Evolutionary conservation across 2,113 vertebrate genomes (phyloP).

Genomic region (Rallus limicola): DNA sequence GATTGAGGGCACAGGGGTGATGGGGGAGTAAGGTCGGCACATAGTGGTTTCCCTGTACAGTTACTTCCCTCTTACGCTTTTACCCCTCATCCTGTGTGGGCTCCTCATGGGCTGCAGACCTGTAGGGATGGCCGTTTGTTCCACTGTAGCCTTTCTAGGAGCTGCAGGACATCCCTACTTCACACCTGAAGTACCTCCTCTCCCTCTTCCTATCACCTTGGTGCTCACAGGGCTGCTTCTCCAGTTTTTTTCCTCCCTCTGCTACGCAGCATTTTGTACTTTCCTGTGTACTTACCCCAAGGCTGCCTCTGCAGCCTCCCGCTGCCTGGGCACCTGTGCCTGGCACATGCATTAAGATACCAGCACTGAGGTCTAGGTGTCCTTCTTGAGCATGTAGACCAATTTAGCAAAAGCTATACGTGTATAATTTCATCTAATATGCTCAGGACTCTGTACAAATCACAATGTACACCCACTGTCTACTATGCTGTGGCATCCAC

Average conservation of each 20-base stretch:
- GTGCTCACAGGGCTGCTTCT: background rate
- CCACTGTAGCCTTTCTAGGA: background rate
- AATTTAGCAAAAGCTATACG: background rate
- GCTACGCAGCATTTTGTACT: background rate
- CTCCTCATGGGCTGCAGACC: background rate
- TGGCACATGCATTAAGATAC: fast-evolving
- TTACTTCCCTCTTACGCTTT: background rate
- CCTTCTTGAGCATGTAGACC: background rate
- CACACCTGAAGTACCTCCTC: background rate
- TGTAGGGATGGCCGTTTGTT: background rate
- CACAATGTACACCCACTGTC: fast-evolving
- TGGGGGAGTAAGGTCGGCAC: background rate
- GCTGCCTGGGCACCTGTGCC: background rate
- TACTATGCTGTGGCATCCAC: background rate
- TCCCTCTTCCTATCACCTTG: background rate
- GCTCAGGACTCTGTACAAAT: background rate
- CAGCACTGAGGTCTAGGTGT: background rate
- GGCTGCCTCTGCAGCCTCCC: background rate
- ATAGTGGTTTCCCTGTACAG: background rate
- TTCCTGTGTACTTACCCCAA: background rate
- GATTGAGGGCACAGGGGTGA: background rate
- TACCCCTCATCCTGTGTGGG: background rate
- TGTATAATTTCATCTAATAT: background rate
- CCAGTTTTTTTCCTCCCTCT: background rate
- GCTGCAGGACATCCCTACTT: background rate